phyloP scores from a whole-genome alignment of 2,113 vertebrate species.

The Brevimyrus niger region DNA sequence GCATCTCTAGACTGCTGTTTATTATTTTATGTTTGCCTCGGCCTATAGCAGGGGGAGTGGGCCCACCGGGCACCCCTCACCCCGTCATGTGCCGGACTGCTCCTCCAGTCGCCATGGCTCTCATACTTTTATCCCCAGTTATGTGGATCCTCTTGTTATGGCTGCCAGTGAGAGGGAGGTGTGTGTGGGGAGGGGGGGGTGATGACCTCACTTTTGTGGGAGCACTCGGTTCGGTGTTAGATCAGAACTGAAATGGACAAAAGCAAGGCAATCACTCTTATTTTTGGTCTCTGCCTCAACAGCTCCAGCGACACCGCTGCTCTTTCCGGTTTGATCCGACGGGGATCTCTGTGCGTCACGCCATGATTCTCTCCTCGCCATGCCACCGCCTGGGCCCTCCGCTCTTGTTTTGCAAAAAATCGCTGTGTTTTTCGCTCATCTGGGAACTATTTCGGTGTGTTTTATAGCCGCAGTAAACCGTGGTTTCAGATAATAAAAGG shows the following conservation, averaged over 20 bases:
- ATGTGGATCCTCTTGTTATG: background rate
- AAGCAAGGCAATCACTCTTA: background rate
- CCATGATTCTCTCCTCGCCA: background rate
- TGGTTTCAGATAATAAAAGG: background rate
- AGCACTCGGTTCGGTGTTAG: background rate
- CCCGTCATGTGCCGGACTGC: background rate
- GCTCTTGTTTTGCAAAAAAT: background rate
- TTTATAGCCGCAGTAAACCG: conserved; percentile 2
- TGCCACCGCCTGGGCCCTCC: background rate
- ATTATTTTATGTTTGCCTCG: conserved; percentile 70
- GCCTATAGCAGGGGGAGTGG: conserved; percentile 29
- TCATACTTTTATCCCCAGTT: background rate
- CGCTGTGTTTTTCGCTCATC: background rate
- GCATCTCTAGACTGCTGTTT: conserved; percentile 70
- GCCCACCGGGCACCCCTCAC: conserved; percentile 52
- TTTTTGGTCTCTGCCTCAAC: background rate
- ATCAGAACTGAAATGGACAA: background rate
- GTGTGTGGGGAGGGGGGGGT: background rate
- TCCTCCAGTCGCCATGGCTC: background rate
- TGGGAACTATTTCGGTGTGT: background rate
- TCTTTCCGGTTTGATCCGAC: background rate
- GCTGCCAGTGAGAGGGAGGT: background rate
- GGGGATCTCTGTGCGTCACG: background rate
- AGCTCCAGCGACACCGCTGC: background rate
- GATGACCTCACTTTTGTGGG: too few relatives aligned